Conservation (phyloP, 2,797 vertebrate species). For the Silurus aristotelis region DNA sequence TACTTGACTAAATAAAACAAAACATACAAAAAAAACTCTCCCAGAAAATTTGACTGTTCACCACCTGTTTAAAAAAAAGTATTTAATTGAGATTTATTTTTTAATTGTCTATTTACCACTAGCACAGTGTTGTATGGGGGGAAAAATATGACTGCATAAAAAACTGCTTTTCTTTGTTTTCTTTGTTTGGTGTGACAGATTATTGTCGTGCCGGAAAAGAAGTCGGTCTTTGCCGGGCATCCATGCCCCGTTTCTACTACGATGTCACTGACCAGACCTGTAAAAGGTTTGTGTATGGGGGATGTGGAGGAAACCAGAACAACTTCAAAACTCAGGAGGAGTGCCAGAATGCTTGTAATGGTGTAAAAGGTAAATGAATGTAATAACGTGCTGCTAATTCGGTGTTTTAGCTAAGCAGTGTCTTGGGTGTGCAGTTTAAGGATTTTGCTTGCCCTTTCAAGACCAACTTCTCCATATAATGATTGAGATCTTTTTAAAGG, state of each 20-base stretch:
- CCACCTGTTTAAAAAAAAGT: neutral
- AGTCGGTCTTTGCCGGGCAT: slow-evolving; percentile 68
- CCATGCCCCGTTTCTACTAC: slow-evolving; percentile 70
- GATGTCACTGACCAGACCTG: slow-evolving; percentile 64
- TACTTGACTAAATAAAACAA: neutral
- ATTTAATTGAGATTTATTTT: neutral
- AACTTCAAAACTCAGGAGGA: slow-evolving; percentile 64
- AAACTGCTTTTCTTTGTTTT: neutral
- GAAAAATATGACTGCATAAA: neutral
- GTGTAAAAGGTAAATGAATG: slow-evolving; percentile 57
- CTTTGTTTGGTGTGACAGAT: slow-evolving; percentile 56
- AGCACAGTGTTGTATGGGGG: too few species aligned
- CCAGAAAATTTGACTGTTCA: neutral
- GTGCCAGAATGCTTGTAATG: slow-evolving; percentile 62
- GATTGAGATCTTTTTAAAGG: neutral
- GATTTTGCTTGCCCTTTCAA: neutral
- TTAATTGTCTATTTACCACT: neutral
- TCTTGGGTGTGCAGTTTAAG: neutral
- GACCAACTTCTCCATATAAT: neutral
- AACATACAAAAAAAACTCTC: too few species aligned
- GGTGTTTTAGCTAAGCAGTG: neutral
- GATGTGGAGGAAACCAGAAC: slow-evolving; percentile 74
- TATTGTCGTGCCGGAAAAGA: slow-evolving; percentile 59
- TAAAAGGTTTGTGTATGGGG: slow-evolving; percentile 68
- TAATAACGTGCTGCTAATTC: neutral